Conservation (phyloP, 2,888 invertebrate genomes). For the Eudasyphora cyanicolor region DNA sequence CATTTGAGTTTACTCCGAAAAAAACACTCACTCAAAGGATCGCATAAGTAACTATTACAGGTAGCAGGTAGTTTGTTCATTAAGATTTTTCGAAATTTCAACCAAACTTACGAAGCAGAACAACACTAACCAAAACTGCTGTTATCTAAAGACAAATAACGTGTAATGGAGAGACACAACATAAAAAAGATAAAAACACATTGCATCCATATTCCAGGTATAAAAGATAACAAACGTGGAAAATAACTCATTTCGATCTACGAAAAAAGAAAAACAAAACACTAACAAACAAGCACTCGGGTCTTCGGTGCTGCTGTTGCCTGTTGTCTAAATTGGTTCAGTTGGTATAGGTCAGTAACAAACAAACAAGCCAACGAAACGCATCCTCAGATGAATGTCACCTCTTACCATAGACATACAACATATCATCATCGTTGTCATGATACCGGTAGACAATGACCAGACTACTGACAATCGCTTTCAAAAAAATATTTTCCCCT, state of each 20-base stretch:
- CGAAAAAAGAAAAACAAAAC: neutral
- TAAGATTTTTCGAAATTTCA: neutral
- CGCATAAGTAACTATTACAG: neutral
- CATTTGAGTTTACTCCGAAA: neutral
- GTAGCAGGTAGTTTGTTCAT: constrained; percentile 21
- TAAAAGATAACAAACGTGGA: constrained; percentile 26
- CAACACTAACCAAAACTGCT: neutral
- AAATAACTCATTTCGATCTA: neutral
- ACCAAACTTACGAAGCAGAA: neutral
- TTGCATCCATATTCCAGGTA: constrained; percentile 4
- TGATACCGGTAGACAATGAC: neutral
- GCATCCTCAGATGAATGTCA: constrained; percentile 14
- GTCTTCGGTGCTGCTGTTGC: neutral
- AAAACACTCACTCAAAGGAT: neutral
- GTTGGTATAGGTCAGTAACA: constrained; percentile 39
- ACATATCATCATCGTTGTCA: neutral
- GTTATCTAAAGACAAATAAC: constrained; percentile 28
- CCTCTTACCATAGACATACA: neutral
- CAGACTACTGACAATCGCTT: neutral
- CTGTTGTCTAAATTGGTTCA: neutral
- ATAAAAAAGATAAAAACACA: constrained; percentile 12
- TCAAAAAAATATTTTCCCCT: neutral
- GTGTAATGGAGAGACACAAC: neutral
- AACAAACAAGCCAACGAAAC: constrained; percentile 19
- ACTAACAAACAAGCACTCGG: neutral